Base-by-base conservation (phyloP, 1,140 invertebrate genomes). In the Drosophila tani region DNA sequence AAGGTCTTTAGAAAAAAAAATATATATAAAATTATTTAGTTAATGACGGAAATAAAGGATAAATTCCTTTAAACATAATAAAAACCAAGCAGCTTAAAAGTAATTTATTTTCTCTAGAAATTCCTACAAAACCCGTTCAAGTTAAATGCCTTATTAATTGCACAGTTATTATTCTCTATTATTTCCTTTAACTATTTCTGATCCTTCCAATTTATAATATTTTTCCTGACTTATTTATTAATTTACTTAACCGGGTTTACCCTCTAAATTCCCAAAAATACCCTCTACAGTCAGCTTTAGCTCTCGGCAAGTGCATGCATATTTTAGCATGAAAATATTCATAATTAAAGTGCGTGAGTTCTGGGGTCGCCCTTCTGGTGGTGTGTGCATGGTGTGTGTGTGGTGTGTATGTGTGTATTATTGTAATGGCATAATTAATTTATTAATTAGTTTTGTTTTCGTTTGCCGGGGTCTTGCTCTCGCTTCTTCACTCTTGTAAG, bases 401-500 rank as follows among this genome's bases (percentile, higher is more conserved):
- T 47, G 35, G 45, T 59, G 35, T 51, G 60, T 63, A 35, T 77
- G 60, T 73, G 57, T 83, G 69, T 90, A 79, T 90, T 90, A 79
- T 85, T 91, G 79, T 90, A 90, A 90, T 90, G 71, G 85, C 86
- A 90, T 90, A 90, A 85, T 90, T 90, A 90, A 90, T 90, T 90
- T 90, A 90, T 90, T 90, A 90, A 90, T 90, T 91, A 90, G 78
- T 85, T 90, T 79, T 49, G 71, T 77, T 53, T 65, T 64, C 62
- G 50, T 71, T 53, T 58, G 49, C 51, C 46, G 46, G 57, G 27
- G 38, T 68, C 53, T 58, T 38, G 49, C 58, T 69, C 46, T 53
- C 51, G 75, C 47, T 50, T 73, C 41, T 57, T 49, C 64, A 53
- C 50, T 69, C 79, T 77, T 77, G 57, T 65, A 75, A 75, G 47